A percentile compares a stretch with the other conserved stretches of the same genome.
Evolutionary conservation across 2,888 invertebrate species (phyloP).

Genomic region (Poecilus cupreus): DNA sequence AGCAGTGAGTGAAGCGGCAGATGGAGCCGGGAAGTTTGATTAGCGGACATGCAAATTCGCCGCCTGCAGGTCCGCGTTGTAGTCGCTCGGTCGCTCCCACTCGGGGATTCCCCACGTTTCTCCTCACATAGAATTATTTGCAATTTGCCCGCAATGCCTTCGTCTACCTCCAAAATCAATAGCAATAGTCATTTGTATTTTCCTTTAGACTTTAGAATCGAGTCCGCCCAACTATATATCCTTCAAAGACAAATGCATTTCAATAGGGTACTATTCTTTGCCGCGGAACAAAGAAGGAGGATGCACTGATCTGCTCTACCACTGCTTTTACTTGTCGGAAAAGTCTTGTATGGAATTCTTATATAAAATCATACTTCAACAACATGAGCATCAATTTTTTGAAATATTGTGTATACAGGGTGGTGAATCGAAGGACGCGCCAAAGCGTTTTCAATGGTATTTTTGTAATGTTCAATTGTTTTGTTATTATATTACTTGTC

Average conservation of each 20-base stretch:
- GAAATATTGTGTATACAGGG: no score
- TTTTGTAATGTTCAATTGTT: no score
- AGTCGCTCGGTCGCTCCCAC: not conserved
- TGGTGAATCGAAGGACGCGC: no score
- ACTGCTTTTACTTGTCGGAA: no score
- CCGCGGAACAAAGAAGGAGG: no score
- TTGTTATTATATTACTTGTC: no score
- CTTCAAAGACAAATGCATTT: not conserved
- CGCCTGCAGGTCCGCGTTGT: not conserved
- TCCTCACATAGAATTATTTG: not conserved
- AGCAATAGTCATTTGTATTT: slow-evolving; percentile 5
- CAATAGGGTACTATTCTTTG: no score
- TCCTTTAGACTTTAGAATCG: not conserved
- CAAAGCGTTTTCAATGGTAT: no score
- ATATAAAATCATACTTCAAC: no score
- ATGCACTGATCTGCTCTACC: no score
- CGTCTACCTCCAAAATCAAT: not conserved
- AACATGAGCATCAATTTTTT: no score
- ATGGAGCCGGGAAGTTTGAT: slow-evolving; percentile 29
- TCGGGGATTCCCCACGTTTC: not conserved
- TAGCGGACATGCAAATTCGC: slow-evolving; percentile 36
- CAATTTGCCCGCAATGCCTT: not conserved
- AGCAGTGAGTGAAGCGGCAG: not conserved
- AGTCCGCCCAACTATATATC: not conserved
- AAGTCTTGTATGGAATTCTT: no score